Evolutionary conservation across 2,113 vertebrate genomes (phyloP).

Genomic region (Haplotaxodon microlepis): DNA sequence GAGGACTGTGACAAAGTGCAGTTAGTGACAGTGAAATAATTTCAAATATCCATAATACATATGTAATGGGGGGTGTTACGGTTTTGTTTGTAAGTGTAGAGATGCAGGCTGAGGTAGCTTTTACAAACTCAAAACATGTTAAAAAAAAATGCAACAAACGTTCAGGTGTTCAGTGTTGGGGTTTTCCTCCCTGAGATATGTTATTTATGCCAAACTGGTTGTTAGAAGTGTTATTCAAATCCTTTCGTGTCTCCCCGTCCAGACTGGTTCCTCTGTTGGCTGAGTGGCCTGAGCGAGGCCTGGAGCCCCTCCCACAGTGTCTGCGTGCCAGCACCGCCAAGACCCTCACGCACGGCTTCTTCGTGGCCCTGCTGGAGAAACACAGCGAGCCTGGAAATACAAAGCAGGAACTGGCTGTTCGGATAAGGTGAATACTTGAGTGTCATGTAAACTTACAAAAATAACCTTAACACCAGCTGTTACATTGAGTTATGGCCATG

Average conservation of each 20-base stretch:
- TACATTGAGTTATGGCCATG: neutral
- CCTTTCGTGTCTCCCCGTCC: neutral
- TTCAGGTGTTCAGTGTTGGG: neutral
- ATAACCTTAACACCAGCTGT: neutral
- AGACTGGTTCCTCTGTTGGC: slow-evolving; percentile 79
- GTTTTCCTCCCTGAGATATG: neutral
- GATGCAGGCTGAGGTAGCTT: neutral
- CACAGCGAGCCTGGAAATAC: neutral
- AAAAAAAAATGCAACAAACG: neutral
- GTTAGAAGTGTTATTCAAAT: neutral
- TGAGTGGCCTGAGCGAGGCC: slow-evolving; percentile 83
- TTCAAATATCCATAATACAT: neutral
- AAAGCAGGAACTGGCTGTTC: neutral
- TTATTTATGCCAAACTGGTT: neutral
- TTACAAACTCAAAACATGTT: neutral
- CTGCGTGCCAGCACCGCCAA: slow-evolving; percentile 78
- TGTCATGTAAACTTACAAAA: neutral
- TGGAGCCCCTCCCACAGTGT: slow-evolving; percentile 74
- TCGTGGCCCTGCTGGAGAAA: slow-evolving; percentile 83
- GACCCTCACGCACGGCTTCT: slow-evolving; percentile 87
- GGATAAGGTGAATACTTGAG: slow-evolving; percentile 16
- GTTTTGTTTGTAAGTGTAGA: neutral
- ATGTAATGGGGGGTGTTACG: fast-evolving
- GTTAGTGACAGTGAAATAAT: neutral
- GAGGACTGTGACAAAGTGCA: neutral